A percentile compares a stretch with the other conserved stretches of the same genome.
Evolutionary conservation across 2,113 vertebrate species (phyloP).

Genomic region (Scatophagus argus): DNA sequence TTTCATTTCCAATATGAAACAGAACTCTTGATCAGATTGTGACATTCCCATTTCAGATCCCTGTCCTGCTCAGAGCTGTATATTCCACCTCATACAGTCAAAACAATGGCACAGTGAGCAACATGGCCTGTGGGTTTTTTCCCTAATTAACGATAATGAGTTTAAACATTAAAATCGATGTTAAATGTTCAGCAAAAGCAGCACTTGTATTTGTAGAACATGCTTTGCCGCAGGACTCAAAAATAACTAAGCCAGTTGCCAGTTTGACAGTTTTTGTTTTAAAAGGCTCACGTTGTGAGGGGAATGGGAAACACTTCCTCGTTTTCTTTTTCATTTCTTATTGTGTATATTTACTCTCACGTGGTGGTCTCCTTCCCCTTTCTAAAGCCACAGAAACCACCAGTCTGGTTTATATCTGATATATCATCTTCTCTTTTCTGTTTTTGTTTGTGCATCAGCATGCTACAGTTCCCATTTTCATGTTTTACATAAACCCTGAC

Average conservation of each 20-base stretch:
- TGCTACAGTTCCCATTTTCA: slow-evolving; percentile 22
- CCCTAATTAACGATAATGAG: neutral
- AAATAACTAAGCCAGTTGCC: neutral
- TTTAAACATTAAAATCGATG: slow-evolving; percentile 2
- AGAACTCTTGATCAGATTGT: slow-evolving; percentile 59
- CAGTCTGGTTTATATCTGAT: neutral
- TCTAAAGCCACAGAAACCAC: slow-evolving; percentile 40
- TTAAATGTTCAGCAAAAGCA: neutral
- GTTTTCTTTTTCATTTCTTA: neutral
- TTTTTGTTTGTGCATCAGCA: slow-evolving; percentile 10
- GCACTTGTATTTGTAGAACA: neutral
- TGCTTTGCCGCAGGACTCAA: neutral
- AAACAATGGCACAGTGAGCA: slow-evolving; percentile 19
- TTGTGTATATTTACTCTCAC: neutral
- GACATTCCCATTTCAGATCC: slow-evolving; percentile 27
- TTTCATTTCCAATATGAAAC: slow-evolving; percentile 51
- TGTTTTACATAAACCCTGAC: neutral
- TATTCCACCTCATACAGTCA: slow-evolving; percentile 39
- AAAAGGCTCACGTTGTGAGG: neutral
- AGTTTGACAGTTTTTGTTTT: neutral
- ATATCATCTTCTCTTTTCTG: neutral
- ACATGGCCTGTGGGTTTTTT: neutral
- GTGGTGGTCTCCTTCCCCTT: neutral
- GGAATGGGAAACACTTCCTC: neutral
- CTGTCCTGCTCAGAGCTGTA: slow-evolving; percentile 43